A percentile compares a stretch with the other conserved stretches of the same genome.
Conservation (phyloP, 1,140 invertebrate genomes). For the Drosophila punjabiensis region DNA sequence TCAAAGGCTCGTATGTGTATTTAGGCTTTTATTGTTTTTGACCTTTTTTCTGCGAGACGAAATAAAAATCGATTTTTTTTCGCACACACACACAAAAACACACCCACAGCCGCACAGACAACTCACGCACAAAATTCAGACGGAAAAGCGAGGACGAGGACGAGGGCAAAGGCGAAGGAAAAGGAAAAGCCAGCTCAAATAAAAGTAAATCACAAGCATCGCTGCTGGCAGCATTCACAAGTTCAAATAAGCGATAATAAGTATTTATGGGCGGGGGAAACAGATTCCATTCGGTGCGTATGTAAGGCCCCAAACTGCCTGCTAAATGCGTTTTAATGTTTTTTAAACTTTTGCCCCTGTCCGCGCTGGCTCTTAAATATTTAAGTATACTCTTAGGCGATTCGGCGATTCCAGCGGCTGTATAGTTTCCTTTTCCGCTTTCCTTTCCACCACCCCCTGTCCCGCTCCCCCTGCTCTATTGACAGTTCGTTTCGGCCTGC, state of each 20-base stretch:
- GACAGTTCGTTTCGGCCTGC: slow-evolving; percentile 63
- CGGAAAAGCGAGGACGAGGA: slow-evolving; percentile 5
- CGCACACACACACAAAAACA: slow-evolving; percentile 27
- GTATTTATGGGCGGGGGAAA: slow-evolving; percentile 72
- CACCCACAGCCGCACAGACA: slow-evolving; percentile 20
- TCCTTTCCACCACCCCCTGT: neutral
- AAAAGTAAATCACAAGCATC: slow-evolving; percentile 71
- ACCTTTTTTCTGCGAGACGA: slow-evolving; percentile 69
- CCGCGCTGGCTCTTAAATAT: slow-evolving; percentile 62
- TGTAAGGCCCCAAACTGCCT: slow-evolving; percentile 47
- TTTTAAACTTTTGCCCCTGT: slow-evolving; percentile 49
- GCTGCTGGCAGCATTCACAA: slow-evolving; percentile 66
- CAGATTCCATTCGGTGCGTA: slow-evolving; percentile 36
- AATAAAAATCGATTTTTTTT: slow-evolving; percentile 72
- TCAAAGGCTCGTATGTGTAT: slow-evolving; percentile 82
- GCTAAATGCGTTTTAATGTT: slow-evolving; percentile 83
- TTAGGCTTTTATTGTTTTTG: slow-evolving; percentile 84
- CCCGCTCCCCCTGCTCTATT: neutral
- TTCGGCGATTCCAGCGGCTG: slow-evolving; percentile 45
- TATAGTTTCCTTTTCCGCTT: slow-evolving; percentile 38
- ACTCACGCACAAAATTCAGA: slow-evolving; percentile 35
- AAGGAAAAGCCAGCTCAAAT: slow-evolving; percentile 58
- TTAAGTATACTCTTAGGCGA: slow-evolving; percentile 75
- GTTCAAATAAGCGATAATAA: slow-evolving; percentile 84
- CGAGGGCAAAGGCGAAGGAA: neutral